Percentiles rank a stretch among this genome's conserved stretches.
Conservation (phyloP, 2,888 invertebrate genomes). For the Noctua janthina region DNA sequence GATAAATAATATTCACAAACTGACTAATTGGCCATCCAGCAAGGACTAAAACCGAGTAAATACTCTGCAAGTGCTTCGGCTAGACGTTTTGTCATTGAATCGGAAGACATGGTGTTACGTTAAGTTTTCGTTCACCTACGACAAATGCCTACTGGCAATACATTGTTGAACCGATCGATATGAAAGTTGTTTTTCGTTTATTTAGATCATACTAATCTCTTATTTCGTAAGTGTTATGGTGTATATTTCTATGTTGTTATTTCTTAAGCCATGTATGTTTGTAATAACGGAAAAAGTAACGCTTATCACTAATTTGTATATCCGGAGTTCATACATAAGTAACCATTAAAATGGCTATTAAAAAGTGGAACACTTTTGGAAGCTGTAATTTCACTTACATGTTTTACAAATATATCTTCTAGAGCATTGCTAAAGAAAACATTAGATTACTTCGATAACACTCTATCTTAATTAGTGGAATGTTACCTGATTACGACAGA, state of each 20-base stretch:
- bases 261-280: not conserved
- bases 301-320: constrained; percentile 34
- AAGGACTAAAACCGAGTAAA: not conserved
- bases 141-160: not conserved
- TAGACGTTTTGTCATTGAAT: not conserved
- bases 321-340: constrained; percentile 26
- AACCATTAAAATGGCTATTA: constrained; percentile 21
- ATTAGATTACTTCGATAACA: constrained; percentile 3
- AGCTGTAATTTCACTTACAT: not conserved
- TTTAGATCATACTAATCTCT: constrained; percentile 9
- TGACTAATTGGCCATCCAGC: not conserved
- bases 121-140: not conserved
- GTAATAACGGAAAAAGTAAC: constrained; percentile 47
- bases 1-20: not conserved
- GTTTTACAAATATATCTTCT: not conserved
- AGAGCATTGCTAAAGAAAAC: constrained; percentile 7
- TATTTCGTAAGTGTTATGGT: constrained; percentile 35
- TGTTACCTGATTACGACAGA: not conserved
- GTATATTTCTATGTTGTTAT: constrained; percentile 11
- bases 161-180: constrained; percentile 2
- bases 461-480: not conserved
- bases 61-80: not conserved
- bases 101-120: not conserved
- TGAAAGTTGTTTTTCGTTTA: constrained; percentile 33
- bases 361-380: constrained; percentile 12